Evolutionary conservation across 2,113 vertebrate species (phyloP).

Genomic region (Vimba vimba): DNA sequence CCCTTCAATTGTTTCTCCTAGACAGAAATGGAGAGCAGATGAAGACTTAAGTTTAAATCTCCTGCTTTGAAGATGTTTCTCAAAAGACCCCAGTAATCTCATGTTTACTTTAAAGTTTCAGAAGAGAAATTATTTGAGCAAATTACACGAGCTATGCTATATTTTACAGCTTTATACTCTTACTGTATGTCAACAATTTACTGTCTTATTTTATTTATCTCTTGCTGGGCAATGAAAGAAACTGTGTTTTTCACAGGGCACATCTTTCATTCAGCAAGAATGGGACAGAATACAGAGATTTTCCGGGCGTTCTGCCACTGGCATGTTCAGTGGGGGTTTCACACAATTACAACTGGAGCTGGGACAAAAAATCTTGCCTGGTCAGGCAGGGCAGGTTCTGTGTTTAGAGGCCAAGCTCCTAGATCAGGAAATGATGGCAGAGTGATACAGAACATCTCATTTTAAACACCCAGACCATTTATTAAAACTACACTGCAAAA

Average conservation of each 20-base stretch:
- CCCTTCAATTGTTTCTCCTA: not conserved
- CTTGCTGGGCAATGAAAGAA: slow-evolving; percentile 1
- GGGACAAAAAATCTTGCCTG: slow-evolving; percentile 6
- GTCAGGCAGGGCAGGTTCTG: slow-evolving; percentile 1
- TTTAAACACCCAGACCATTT: not conserved
- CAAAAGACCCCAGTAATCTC: not conserved
- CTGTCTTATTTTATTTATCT: not conserved
- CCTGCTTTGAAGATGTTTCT: not conserved
- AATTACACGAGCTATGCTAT: not conserved
- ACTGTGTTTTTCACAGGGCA: slow-evolving; percentile 22
- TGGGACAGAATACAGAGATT: slow-evolving; percentile 29
- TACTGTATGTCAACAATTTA: not conserved
- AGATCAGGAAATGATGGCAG: slow-evolving; percentile 48
- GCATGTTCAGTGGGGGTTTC: slow-evolving; percentile 46
- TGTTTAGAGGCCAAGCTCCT: slow-evolving; percentile 31
- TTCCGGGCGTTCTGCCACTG: slow-evolving; percentile 44
- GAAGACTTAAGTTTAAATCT: not conserved
- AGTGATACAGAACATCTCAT: slow-evolving; percentile 34
- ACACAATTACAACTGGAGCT: slow-evolving; percentile 16
- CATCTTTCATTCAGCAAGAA: slow-evolving; percentile 23
- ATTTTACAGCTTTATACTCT: not conserved
- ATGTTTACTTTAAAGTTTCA: not conserved
- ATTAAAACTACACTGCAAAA: slow-evolving; percentile 43
- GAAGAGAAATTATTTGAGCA: not conserved
- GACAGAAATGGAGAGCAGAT: not conserved